These are phyloP conservation scores for Synanthedon andrenaeformis DNA, from an alignment of 2,888 invertebrate species.

Conservation along the genomic window DNA sequence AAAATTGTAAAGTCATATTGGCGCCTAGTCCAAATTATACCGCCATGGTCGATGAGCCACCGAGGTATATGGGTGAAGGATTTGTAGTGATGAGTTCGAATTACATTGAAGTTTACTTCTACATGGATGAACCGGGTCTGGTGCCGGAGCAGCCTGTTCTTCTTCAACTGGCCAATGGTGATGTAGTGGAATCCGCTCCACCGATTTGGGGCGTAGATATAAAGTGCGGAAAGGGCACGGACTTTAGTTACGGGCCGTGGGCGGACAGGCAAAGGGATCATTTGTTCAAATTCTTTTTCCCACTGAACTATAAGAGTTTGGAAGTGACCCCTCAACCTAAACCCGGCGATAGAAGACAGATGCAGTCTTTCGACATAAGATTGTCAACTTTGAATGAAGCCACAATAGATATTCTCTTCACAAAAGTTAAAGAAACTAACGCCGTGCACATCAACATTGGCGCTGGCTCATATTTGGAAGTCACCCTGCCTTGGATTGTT, in stretches of 20 bases:
- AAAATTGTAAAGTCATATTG: conserved; percentile 94
- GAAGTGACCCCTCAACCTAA: conserved; percentile 84
- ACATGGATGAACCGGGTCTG: conserved; percentile 95
- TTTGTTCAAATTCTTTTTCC: conserved; percentile 96
- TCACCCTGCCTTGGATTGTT: conserved; percentile 96
- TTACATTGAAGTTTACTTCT: conserved; percentile 93
- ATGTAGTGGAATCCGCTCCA: conserved; percentile 91
- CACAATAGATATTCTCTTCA: conserved; percentile 95
- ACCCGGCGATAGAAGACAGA: conserved; percentile 89
- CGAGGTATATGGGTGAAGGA: conserved; percentile 96
- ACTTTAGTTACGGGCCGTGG: conserved; percentile 99
- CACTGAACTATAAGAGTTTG: conserved; percentile 85
- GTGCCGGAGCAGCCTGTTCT: conserved; percentile 94
- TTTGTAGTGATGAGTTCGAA: conserved; percentile 97
- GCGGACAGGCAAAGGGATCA: conserved; percentile 97
- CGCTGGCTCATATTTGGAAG: conserved; percentile 95
- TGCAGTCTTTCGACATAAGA: conserved; percentile 92
- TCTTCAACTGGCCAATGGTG: conserved; percentile 90
- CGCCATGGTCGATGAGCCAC: conserved; percentile 93
- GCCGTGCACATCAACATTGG: conserved; percentile 96
- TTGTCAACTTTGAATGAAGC: conserved; percentile 92
- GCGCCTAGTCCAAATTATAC: conserved; percentile 97
- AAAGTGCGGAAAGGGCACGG: conserved; percentile 94
- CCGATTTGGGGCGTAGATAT: conserved; percentile 97
- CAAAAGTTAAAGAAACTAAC: conserved; percentile 94